A percentile compares a stretch with the other conserved stretches of the same genome.
These are phyloP conservation scores for Galago senegalensis DNA, from an alignment of 2,797 vertebrate species.

Conservation along the genomic window DNA sequence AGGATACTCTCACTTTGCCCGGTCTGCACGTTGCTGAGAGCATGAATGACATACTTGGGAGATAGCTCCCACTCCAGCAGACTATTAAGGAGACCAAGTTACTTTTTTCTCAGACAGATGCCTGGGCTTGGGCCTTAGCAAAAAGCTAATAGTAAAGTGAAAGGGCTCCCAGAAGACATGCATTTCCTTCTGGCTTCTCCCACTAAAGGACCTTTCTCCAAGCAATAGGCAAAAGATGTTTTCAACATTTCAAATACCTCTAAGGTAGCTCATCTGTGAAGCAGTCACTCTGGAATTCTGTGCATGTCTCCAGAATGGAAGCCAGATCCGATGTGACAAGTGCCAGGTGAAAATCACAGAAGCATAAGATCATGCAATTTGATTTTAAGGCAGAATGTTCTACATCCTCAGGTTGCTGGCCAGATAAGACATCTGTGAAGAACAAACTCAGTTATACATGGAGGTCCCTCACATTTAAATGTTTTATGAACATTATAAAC, in stretches of 20 bases:
- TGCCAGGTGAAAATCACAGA: conserved; percentile 74
- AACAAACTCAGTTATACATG: background rate
- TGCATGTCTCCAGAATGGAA: conserved; percentile 54
- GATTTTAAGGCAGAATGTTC: conserved; percentile 62
- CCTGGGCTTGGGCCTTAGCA: background rate
- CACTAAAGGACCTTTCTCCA: background rate
- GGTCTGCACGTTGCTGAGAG: background rate
- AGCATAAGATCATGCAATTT: conserved; percentile 59
- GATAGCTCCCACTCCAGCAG: background rate
- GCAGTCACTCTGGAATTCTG: conserved; percentile 54
- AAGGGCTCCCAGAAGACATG: background rate
- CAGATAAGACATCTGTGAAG: conserved; percentile 64
- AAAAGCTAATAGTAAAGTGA: background rate
- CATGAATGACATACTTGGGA: background rate
- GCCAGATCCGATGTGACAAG: conserved; percentile 66
- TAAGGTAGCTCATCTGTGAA: conserved; percentile 54
- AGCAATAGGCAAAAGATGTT: conserved; percentile 16
- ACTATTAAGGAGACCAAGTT: background rate
- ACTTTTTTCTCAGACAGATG: background rate
- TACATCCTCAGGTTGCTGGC: conserved; percentile 43
- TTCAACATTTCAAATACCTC: conserved; percentile 65
- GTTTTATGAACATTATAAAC: background rate
- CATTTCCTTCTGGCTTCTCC: background rate
- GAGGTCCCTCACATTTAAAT: background rate
- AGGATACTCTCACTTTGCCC: background rate